A percentile compares a stretch with the other conserved stretches of the same genome.
These are phyloP conservation scores for Holothuria glaberrima DNA, from an alignment of 35 echinoderm and acorn worm genomes.

Conservation along the genomic window DNA sequence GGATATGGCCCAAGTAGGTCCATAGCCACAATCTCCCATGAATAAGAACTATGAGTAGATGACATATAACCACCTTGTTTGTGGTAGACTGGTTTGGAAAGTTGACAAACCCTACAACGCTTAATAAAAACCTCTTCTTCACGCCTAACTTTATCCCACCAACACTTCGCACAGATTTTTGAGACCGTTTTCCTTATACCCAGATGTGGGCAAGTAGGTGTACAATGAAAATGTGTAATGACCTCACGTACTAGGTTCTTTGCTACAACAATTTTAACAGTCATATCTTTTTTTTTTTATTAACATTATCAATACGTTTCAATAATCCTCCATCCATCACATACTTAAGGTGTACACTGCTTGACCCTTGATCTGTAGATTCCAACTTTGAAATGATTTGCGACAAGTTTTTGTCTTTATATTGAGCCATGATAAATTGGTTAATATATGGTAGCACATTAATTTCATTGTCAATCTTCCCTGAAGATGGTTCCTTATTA, in stretches of 20 bases:
- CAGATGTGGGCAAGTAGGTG: conserved; percentile 11
- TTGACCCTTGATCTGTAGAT: neutral
- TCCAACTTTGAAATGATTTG: no score
- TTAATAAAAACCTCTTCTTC: neutral
- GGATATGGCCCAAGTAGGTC: neutral
- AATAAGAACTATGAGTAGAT: neutral
- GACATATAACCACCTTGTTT: neutral
- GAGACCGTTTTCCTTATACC: conserved; percentile 23
- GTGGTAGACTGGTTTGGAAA: neutral
- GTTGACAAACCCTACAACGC: conserved; percentile 11
- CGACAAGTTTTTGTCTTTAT: neutral
- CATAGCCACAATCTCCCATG: conserved; percentile 3
- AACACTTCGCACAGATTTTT: conserved; percentile 20
- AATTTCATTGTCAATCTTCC: no score
- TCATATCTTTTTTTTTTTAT: neutral
- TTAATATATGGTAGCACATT: neutral
- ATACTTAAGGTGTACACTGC: neutral
- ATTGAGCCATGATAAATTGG: neutral
- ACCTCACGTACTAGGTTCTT: neutral
- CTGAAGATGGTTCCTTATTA: no score
- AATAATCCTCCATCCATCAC: neutral
- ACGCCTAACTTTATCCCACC: conserved; percentile 10
- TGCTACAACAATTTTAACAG: neutral
- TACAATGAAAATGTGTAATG: conserved; percentile 26
- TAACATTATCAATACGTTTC: neutral